Percentiles rank a stretch among this genome's conserved stretches.
These are phyloP conservation scores for Drosophila fungiperda DNA, from an alignment of 2,888 invertebrate genomes.

Conservation along the genomic window DNA sequence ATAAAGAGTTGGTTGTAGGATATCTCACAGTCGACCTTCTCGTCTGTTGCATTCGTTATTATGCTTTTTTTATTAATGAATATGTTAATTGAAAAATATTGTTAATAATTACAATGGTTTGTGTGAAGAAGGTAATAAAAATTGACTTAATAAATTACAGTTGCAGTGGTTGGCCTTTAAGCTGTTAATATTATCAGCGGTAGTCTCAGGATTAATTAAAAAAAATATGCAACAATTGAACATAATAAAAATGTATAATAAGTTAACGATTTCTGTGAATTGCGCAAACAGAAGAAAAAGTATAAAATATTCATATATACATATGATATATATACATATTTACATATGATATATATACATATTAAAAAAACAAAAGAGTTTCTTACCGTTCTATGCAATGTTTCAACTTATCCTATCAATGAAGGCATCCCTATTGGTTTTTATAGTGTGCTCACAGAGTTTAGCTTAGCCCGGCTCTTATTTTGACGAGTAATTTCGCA, in stretches of 20 bases:
- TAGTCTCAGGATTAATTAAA: neutral
- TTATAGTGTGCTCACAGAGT: neutral
- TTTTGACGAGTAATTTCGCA: neutral
- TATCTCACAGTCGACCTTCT: neutral
- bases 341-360: neutral
- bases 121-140: slow-evolving; percentile 3
- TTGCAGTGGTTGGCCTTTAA: neutral
- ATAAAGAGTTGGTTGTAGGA: neutral
- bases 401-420: neutral
- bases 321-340: neutral
- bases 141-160: neutral
- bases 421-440: neutral
- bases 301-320: neutral
- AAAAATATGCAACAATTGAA: neutral
- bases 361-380: neutral
- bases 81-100: neutral
- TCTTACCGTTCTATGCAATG: neutral
- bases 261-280: neutral
- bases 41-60: neutral
- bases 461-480: neutral
- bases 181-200: neutral
- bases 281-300: neutral
- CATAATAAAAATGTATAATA: neutral
- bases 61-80: neutral
- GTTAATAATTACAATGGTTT: slow-evolving; percentile 17